These are phyloP conservation scores for Pollimyrus isidori DNA, from an alignment of 2,113 vertebrate genomes.

Conservation along the genomic window DNA sequence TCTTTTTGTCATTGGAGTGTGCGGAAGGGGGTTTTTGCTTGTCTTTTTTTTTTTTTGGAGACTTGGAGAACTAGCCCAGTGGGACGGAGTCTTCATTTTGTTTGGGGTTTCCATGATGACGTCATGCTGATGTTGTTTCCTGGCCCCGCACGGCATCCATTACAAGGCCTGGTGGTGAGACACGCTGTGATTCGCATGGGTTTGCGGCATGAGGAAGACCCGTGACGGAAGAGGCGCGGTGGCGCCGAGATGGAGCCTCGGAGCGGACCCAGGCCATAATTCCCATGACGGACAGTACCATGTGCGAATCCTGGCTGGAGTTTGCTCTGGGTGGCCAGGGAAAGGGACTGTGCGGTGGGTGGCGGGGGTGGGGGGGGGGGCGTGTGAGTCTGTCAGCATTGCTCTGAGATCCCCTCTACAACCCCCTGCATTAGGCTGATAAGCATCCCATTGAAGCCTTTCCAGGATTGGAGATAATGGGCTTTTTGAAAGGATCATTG, in stretches of 20 bases:
- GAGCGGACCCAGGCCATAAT: background rate
- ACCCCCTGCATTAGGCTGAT: conserved; percentile 55
- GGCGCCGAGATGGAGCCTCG: background rate
- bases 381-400: conserved; percentile 6
- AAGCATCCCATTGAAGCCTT: conserved; percentile 59
- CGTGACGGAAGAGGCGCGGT: background rate
- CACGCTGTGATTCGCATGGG: background rate
- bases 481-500: conserved; percentile 55
- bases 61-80: background rate
- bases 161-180: background rate
- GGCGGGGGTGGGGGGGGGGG: background rate
- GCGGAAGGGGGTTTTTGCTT: background rate
- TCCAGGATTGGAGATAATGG: conserved; percentile 60
- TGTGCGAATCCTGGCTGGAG: background rate
- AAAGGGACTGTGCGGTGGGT: background rate
- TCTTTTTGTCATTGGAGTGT: background rate
- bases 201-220: background rate
- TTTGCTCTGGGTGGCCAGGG: background rate
- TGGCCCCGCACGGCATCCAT: background rate
- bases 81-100: background rate
- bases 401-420: background rate
- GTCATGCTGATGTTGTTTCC: background rate
- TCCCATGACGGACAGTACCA: background rate
- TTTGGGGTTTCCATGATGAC: background rate
- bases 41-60: background rate